Evolutionary conservation across 2,888 invertebrate genomes (phyloP), one percentile per base, ranked within the genome.

Genomic region (Conistra vaccinii): DNA sequence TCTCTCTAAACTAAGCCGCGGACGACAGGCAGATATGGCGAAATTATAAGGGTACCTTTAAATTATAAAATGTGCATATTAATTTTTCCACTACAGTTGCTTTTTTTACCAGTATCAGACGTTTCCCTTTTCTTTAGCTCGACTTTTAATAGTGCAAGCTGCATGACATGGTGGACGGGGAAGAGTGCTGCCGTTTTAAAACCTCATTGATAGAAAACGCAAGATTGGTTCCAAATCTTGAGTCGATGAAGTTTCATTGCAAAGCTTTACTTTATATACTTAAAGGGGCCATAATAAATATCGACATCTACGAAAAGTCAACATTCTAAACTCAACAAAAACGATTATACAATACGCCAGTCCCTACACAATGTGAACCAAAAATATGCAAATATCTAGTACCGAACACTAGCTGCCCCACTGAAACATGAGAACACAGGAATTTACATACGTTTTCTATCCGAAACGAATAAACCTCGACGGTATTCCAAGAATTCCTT

Each of bases 401-500:
- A 35, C 42, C 29, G 55, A 67, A 63, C 32, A 71, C 55, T 62
- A 39, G n/a, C 10, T n/a, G 9, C 23, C 1, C 26, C 10, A 51
- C 57, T 58, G 45, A 62, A 78, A 61, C 53, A 57, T n/a, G 51
- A 58, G 78, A 42, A 72, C 78, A 45, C 42, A 26, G 61, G 79
- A 78, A 78, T 81, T 80, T 83, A 61, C 83, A 78, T 73, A 78
- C 69, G 73, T 73, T 61, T 83, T 72, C 73, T 78, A 81, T 78
- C 5, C 32, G n/a, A 83, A 78, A 73, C 60, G 55, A 81, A 83
- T 73, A 73, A 73, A 78, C 78, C 83, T 58, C 35, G 14, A 12
- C 20, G 29, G 57, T 61, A 69, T 71, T 70, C 1, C 51, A 62
- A 66, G 66, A 73, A 73, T 69, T 62, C 17, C 12, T 58, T 65